phyloP scores from a whole-genome alignment of 2,888 invertebrate genomes.

The Aleiodes testaceus region DNA sequence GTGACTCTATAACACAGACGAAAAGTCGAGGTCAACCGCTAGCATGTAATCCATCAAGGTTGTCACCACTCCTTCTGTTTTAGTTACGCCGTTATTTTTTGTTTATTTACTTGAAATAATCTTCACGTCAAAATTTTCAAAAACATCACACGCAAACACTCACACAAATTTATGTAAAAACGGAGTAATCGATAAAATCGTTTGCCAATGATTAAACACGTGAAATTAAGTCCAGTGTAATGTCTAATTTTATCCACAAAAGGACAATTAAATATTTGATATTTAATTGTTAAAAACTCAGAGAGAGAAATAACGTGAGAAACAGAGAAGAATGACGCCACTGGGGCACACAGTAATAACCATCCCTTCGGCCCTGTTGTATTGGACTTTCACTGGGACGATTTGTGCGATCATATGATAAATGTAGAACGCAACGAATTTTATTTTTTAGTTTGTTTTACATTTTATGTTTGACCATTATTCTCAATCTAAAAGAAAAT shows the following conservation, averaged over 20 bases:
- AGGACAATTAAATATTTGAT: background rate
- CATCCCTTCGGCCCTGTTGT: conserved; percentile 49
- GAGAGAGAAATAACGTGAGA: conserved; percentile 10
- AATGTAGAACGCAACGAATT: conserved; percentile 64
- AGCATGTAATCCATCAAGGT: conserved; percentile 51
- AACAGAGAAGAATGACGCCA: conserved; percentile 56
- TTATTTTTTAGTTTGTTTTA: conserved; percentile 55
- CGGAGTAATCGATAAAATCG: conserved; percentile 8
- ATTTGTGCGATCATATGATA: conserved; percentile 63
- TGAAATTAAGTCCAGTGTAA: background rate
- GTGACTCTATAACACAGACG: conserved; percentile 17
- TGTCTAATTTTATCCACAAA: background rate
- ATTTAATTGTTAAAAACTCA: background rate
- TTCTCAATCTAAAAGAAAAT: background rate
- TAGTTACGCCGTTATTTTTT: conserved; percentile 37
- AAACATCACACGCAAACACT: too few relatives aligned
- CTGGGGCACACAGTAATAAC: conserved; percentile 45
- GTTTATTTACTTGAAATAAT: conserved; percentile 32
- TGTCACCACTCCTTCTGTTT: conserved; percentile 33
- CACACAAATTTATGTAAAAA: background rate
- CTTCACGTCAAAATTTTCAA: conserved; percentile 14
- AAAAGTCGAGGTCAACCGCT: conserved; percentile 39
- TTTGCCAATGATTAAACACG: conserved; percentile 11
- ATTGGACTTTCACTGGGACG: conserved; percentile 51
- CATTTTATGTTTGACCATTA: conserved; percentile 37